phyloP scores from a whole-genome alignment of 2,797 vertebrate genomes.

The Botia almorhae region DNA sequence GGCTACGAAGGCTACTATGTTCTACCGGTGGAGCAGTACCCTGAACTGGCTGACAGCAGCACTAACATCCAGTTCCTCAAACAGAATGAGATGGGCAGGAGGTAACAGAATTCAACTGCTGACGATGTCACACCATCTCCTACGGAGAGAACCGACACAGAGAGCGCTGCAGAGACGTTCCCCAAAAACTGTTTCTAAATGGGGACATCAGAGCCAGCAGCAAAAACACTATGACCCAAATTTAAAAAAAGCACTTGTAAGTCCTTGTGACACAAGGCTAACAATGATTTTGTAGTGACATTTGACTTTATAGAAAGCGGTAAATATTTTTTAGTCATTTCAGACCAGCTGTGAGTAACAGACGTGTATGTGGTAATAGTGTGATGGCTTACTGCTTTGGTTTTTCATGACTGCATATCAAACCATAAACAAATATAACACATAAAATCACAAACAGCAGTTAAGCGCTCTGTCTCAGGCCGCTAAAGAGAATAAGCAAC shows the following conservation, averaged over 20 bases:
- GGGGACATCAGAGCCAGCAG: constrained; percentile 74
- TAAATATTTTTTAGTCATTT: constrained; percentile 58
- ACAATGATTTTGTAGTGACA: constrained; percentile 69
- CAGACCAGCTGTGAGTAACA: constrained; percentile 24
- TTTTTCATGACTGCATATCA: constrained; percentile 43
- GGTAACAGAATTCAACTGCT: constrained; percentile 82
- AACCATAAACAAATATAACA: constrained; percentile 56
- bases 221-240: constrained; percentile 75
- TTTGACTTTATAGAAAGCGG: constrained; percentile 58
- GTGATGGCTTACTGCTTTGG: constrained; percentile 44
- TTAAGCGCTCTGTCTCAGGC: constrained; percentile 74
- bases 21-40: constrained; percentile 89
- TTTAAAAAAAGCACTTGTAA: constrained; percentile 69
- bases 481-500: constrained; percentile 7
- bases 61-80: constrained; percentile 93
- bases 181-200: constrained; percentile 61
- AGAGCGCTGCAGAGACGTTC: constrained; percentile 78
- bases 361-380: constrained; percentile 8
- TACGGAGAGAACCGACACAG: constrained; percentile 83
- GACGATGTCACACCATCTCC: constrained; percentile 74
- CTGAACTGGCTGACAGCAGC: constrained; percentile 90
- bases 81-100: constrained; percentile 93
- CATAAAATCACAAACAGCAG: constrained; percentile 24
- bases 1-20: constrained; percentile 90
- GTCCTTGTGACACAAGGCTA: constrained; percentile 29